Evolutionary conservation across 2,113 vertebrate species (phyloP).

Genomic region (Casuarius casuarius): DNA sequence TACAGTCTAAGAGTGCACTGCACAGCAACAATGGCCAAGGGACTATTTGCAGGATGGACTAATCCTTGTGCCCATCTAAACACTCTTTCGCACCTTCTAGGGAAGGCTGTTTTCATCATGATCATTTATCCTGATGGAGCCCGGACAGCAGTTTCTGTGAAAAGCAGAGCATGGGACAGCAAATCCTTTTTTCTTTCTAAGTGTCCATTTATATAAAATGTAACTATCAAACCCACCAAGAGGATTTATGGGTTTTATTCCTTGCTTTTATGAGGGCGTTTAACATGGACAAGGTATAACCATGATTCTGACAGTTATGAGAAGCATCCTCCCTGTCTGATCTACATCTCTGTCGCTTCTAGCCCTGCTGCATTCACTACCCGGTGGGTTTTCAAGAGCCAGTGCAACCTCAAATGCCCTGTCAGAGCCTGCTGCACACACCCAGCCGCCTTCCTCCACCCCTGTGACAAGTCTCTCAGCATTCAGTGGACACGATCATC

Average conservation of each 20-base stretch:
- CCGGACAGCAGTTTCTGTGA: fast-evolving
- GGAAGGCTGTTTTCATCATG: background rate
- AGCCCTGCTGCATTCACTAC: fast-evolving
- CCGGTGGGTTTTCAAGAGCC: background rate
- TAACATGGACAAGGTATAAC: background rate
- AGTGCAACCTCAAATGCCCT: background rate
- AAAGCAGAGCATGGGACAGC: background rate
- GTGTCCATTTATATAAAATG: background rate
- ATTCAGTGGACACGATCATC: background rate
- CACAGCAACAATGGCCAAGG: background rate
- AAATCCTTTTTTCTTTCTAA: background rate
- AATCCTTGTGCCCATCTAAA: background rate
- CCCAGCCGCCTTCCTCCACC: background rate
- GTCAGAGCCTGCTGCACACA: fast-evolving
- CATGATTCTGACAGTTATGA: background rate
- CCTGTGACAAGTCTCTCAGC: background rate
- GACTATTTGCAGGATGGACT: background rate
- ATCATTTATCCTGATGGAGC: background rate
- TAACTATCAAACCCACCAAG: background rate
- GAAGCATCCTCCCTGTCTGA: background rate
- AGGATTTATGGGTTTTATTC: slow-evolving; percentile 3
- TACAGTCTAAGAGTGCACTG: background rate
- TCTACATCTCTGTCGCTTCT: background rate
- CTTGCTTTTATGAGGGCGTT: background rate
- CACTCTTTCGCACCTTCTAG: background rate